These are phyloP conservation scores for Stigmatopora nigra DNA, from an alignment of 2,113 vertebrate species.

Conservation along the genomic window DNA sequence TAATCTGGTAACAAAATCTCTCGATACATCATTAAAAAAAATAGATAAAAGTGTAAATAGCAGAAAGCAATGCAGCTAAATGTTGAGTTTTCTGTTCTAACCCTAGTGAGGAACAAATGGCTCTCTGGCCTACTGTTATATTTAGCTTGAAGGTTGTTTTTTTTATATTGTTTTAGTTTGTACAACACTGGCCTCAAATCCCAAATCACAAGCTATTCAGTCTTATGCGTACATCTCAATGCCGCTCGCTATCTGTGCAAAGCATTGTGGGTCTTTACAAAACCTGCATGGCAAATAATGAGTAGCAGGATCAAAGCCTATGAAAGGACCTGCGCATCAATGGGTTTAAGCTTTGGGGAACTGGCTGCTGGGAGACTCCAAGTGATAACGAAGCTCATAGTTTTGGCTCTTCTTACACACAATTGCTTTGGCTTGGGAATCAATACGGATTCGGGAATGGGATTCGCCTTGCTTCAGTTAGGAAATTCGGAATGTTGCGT, in stretches of 20 bases:
- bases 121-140: too few relatives aligned
- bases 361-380: conserved; percentile 37
- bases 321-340: conserved; percentile 35
- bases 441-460: conserved; percentile 9
- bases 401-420: conserved; percentile 19
- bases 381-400: conserved; percentile 41
- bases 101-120: too few relatives aligned
- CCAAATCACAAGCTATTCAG: conserved; percentile 23
- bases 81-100: too few relatives aligned
- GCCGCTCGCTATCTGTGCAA: conserved; percentile 34
- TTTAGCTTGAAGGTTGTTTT: too few relatives aligned
- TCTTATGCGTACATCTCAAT: conserved; percentile 1
- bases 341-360: conserved; percentile 46
- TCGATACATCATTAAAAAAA: too few relatives aligned
- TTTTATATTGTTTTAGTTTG: not conserved
- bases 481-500: not conserved
- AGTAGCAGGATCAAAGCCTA: conserved; percentile 54
- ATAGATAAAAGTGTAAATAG: too few relatives aligned
- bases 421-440: conserved; percentile 9
- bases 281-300: conserved; percentile 46
- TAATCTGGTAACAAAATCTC: too few relatives aligned
- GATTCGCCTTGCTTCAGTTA: not conserved
- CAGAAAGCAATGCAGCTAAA: too few relatives aligned
- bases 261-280: conserved; percentile 32
- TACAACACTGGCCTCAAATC: conserved; percentile 25